phyloP scores from a whole-genome alignment of 2,113 vertebrate genomes.

The Scophthalmus maximus region DNA sequence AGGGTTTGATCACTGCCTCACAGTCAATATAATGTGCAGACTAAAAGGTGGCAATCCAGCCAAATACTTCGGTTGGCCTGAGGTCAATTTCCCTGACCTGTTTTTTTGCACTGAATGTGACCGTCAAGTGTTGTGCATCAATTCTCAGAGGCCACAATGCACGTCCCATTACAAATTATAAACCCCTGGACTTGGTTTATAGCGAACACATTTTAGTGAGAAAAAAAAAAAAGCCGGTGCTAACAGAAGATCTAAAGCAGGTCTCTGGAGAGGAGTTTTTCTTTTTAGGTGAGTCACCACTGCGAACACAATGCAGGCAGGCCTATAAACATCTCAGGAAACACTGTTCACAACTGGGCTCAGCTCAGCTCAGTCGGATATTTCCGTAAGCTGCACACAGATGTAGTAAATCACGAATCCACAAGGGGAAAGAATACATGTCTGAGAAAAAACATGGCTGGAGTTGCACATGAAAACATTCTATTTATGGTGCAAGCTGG shows the following conservation, averaged over 20 bases:
- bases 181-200: slow-evolving; percentile 15
- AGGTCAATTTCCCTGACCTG: slow-evolving; percentile 27
- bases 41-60: slow-evolving; percentile 21
- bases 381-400: slow-evolving; percentile 55
- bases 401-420: slow-evolving; percentile 56
- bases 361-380: slow-evolving; percentile 31
- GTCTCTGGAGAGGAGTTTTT: not conserved
- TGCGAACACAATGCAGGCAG: slow-evolving; percentile 40
- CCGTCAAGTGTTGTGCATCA: slow-evolving; percentile 24
- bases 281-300: slow-evolving; percentile 47
- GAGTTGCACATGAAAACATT: slow-evolving; percentile 53
- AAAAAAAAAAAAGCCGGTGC: not conserved
- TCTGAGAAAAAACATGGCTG: slow-evolving; percentile 44
- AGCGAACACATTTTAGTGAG: slow-evolving; percentile 22
- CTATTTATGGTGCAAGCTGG: slow-evolving; percentile 67
- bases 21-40: slow-evolving; percentile 22
- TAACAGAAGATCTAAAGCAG: slow-evolving; percentile 22
- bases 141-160: slow-evolving; percentile 14
- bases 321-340: slow-evolving; percentile 57
- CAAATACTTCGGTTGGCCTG: slow-evolving; percentile 20
- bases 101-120: slow-evolving; percentile 32
- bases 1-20: slow-evolving; percentile 11
- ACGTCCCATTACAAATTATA: slow-evolving; percentile 26
- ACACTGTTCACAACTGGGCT: slow-evolving; percentile 12
- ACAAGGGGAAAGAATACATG: slow-evolving; percentile 43